A percentile compares a stretch with the other conserved stretches of the same genome.
Evolutionary conservation across 2,888 invertebrate genomes (phyloP).

Genomic region (Mimachlamys varia): DNA sequence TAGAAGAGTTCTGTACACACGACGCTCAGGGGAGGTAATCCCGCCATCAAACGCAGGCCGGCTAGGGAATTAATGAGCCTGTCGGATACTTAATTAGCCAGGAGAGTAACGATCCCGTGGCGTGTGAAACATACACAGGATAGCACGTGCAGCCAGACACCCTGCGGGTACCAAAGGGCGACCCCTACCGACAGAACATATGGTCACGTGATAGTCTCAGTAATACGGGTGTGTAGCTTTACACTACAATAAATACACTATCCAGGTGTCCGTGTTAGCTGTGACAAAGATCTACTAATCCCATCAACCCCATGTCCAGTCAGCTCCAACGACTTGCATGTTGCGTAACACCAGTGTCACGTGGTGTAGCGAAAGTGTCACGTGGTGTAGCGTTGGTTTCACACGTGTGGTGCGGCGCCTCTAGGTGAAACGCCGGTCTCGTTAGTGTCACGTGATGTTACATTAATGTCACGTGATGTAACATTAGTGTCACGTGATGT

Average conservation of each 20-base stretch:
- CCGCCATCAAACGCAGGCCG: conserved; percentile 11
- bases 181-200: not conserved
- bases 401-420: too few relatives aligned
- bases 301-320: not conserved
- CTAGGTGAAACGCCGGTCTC: too few relatives aligned
- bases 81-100: not conserved
- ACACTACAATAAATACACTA: not conserved
- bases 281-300: not conserved
- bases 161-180: not conserved
- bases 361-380: not conserved
- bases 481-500: too few relatives aligned
- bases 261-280: not conserved
- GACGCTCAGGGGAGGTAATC: conserved; percentile 6
- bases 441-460: too few relatives aligned
- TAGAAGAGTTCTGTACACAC: not conserved
- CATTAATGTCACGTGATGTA: too few relatives aligned
- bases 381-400: too few relatives aligned
- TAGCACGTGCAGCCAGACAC: not conserved
- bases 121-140: conserved; percentile 10
- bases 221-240: not conserved
- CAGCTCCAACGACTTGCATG: not conserved
- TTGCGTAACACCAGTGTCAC: not conserved
- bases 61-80: conserved; percentile 4
- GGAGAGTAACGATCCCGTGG: conserved; percentile 18
- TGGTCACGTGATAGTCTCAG: not conserved